These are phyloP conservation scores for Chloroceryle amazona DNA, from an alignment of 2,797 vertebrate genomes.

Conservation along the genomic window DNA sequence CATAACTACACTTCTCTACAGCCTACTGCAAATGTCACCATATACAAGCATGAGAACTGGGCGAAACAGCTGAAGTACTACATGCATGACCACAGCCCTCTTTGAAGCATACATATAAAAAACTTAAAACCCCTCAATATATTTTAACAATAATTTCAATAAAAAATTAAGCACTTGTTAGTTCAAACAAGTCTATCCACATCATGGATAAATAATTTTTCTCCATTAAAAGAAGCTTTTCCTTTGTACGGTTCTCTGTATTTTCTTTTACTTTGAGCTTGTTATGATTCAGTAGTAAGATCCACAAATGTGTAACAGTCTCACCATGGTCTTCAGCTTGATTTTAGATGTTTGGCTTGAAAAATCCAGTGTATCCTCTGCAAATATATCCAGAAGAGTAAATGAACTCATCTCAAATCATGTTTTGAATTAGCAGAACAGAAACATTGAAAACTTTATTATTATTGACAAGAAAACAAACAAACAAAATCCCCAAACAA, in stretches of 20 bases:
- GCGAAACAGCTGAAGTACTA: neutral
- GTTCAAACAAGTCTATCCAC: neutral
- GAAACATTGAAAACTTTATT: neutral
- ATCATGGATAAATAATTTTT: neutral
- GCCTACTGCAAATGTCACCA: neutral
- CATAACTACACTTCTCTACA: neutral
- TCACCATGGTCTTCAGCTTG: neutral
- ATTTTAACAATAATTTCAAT: neutral
- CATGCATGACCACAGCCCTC: neutral
- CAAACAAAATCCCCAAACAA: too few species aligned
- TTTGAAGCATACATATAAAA: neutral
- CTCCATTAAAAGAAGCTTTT: neutral
- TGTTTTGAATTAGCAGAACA: neutral
- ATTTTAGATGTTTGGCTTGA: slow-evolving; percentile 44
- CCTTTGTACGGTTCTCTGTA: neutral
- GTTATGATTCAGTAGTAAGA: neutral
- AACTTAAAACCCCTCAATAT: neutral
- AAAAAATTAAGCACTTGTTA: neutral
- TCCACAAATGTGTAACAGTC: neutral
- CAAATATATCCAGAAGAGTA: slow-evolving; percentile 8
- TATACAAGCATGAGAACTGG: neutral
- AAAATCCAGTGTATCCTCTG: slow-evolving; percentile 15
- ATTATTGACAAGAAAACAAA: too few species aligned
- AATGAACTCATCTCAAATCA: neutral
- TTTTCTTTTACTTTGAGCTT: neutral